These are phyloP conservation scores for Sebastes matsubarae DNA, from an alignment of 2,797 vertebrate species.

Conservation along the genomic window DNA sequence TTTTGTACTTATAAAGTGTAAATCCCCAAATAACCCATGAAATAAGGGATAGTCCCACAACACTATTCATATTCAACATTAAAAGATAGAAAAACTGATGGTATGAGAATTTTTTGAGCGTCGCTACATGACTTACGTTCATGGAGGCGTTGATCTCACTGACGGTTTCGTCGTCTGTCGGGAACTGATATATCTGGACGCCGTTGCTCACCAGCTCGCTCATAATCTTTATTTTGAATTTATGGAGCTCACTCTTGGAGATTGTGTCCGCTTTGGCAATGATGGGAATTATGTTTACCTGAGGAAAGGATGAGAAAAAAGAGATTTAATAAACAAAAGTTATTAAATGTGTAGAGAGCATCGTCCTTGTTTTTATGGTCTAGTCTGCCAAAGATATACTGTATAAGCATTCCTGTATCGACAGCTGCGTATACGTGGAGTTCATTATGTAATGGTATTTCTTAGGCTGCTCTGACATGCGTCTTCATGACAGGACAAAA, in stretches of 20 bases:
- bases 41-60: no score
- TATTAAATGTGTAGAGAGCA: background rate
- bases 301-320: background rate
- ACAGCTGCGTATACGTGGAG: background rate
- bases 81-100: background rate
- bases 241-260: conserved; percentile 98
- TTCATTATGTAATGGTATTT: background rate
- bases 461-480: conserved; percentile 1
- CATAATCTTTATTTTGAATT: conserved; percentile 99
- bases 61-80: no score
- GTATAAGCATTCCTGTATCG: background rate
- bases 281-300: conserved; percentile 99
- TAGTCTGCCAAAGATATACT: background rate
- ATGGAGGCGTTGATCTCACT: conserved; percentile 97
- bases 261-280: conserved; percentile 99
- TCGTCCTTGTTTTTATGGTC: background rate
- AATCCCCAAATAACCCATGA: no score
- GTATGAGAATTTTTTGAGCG: background rate
- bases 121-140: conserved; percentile 88
- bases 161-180: conserved; percentile 93
- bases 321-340: background rate
- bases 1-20: no score
- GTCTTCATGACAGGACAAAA: background rate
- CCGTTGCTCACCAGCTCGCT: conserved; percentile 98
- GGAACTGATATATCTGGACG: conserved; percentile 99